A percentile compares a stretch with the other conserved stretches of the same genome.
Conservation (phyloP, 2,113 vertebrate species). For the Bombycilla garrulus region DNA sequence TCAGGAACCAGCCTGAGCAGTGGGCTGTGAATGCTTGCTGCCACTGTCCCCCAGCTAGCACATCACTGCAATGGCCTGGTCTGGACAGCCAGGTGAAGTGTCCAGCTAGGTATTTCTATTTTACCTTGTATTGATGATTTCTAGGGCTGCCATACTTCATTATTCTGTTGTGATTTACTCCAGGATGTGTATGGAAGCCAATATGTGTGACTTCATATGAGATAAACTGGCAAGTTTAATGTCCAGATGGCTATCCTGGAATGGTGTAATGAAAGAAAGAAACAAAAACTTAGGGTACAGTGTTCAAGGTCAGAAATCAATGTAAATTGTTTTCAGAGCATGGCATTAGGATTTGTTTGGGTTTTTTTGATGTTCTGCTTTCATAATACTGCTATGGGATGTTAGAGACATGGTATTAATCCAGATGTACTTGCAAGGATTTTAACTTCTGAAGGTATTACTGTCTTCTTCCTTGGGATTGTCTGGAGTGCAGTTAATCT, state of each 20-base stretch:
- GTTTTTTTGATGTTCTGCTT: not conserved
- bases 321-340: not conserved
- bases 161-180: not conserved
- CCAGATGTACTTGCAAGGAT: not conserved
- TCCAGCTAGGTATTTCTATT: not conserved
- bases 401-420: not conserved
- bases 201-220: not conserved
- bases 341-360: not conserved
- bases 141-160: not conserved
- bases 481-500: slow-evolving; percentile 32
- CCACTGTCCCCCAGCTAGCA: not conserved
- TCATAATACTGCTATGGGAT: not conserved
- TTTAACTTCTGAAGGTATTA: not conserved
- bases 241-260: slow-evolving; percentile 31
- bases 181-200: not conserved
- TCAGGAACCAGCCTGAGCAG: not conserved
- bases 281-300: not conserved
- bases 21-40: not conserved
- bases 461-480: not conserved
- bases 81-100: not conserved
- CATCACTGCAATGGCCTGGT: not conserved
- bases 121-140: not conserved
- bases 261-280: not conserved
- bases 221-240: not conserved
- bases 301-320: slow-evolving; percentile 19